Conservation (phyloP, 64 coral and sea anemone genomes). For the Pocillopora verrucosa region DNA sequence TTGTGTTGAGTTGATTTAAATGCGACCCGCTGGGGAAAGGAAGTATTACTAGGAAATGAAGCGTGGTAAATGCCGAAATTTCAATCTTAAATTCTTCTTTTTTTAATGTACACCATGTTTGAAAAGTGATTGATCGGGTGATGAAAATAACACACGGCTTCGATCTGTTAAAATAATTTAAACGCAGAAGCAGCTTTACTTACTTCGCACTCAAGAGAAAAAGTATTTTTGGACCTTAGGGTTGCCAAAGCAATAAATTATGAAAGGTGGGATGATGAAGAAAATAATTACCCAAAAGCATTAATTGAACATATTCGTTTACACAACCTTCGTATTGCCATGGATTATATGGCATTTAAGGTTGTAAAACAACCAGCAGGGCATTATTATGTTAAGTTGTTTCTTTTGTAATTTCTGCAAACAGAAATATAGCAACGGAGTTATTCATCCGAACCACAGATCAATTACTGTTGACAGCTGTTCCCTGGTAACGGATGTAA, state of each 20-base stretch:
- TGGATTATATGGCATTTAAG: background rate
- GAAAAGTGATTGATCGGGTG: too few relatives aligned
- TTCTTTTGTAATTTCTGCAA: slow-evolving; percentile 24
- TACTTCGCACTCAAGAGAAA: background rate
- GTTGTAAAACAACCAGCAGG: background rate
- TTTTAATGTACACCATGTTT: too few relatives aligned
- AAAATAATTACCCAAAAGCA: background rate
- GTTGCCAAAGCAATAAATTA: background rate
- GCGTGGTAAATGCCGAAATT: too few relatives aligned
- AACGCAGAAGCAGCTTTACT: too few relatives aligned
- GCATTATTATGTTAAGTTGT: slow-evolving; percentile 34
- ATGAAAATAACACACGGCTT: too few relatives aligned
- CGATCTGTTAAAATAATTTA: too few relatives aligned
- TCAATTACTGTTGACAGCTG: slow-evolving; percentile 40
- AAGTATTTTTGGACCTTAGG: background rate
- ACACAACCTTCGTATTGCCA: background rate
- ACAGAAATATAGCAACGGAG: background rate
- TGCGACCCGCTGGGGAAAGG: too few relatives aligned
- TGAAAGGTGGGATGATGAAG: background rate
- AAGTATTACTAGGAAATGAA: too few relatives aligned
- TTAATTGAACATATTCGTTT: background rate
- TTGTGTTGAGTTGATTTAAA: too few relatives aligned
- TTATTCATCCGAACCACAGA: slow-evolving; percentile 4
- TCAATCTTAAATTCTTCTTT: too few relatives aligned
- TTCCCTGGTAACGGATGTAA: slow-evolving; percentile 64